These are phyloP conservation scores for Rachycentron canadum DNA, from an alignment of 2,797 vertebrate species.

Conservation along the genomic window DNA sequence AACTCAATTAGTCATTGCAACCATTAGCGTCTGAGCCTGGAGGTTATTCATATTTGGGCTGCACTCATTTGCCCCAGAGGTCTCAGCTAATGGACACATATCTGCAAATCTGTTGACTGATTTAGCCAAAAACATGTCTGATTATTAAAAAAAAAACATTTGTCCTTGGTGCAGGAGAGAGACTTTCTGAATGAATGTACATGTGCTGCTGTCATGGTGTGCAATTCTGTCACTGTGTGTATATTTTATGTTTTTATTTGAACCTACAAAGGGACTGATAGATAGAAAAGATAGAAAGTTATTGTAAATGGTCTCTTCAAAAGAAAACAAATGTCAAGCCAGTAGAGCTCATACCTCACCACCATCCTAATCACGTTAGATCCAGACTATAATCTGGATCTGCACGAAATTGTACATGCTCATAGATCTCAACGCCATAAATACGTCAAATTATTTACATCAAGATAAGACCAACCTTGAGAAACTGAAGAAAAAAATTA, in stretches of 20 bases:
- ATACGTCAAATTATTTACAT: too few species aligned
- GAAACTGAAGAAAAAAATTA: too few species aligned
- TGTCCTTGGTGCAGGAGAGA: constrained; percentile 8
- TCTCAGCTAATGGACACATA: constrained; percentile 26
- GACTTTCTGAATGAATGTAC: not conserved
- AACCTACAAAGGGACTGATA: not conserved
- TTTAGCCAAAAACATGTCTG: not conserved
- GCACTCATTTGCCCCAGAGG: constrained; percentile 44
- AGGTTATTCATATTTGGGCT: constrained; percentile 42
- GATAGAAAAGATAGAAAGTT: not conserved
- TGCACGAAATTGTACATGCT: too few species aligned
- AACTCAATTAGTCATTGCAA: constrained; percentile 51
- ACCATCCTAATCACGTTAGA: too few species aligned
- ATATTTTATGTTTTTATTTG: too few species aligned
- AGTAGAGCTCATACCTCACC: too few species aligned
- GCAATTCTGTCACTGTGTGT: not conserved
- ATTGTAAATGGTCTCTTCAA: not conserved
- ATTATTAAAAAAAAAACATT: constrained; percentile 1
- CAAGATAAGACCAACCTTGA: too few species aligned
- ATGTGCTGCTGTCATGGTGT: not conserved
- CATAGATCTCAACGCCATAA: too few species aligned
- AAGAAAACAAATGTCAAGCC: too few species aligned
- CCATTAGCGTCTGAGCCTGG: constrained; percentile 46
- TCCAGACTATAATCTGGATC: too few species aligned
- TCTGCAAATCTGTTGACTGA: constrained; percentile 19